Conservation (phyloP, 2,888 invertebrate genomes). For the Netelia inedita region DNA sequence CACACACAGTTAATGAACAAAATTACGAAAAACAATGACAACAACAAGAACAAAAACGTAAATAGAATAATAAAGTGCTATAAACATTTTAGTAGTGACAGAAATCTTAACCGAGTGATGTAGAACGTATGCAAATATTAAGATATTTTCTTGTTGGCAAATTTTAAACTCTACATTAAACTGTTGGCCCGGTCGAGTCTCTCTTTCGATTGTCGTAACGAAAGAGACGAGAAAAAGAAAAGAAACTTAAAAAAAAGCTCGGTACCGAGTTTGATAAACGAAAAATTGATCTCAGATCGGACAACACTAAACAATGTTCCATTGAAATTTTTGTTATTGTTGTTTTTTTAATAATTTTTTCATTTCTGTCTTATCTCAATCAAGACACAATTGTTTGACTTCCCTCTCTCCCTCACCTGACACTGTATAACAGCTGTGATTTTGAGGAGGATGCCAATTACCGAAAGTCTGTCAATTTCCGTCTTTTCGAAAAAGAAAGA, state of each 20-base stretch:
- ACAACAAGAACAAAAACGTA: conserved; percentile 57
- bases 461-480: conserved; percentile 58
- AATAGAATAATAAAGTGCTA: conserved; percentile 78
- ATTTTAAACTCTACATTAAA: conserved; percentile 81
- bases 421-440: conserved; percentile 56
- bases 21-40: conserved; percentile 41
- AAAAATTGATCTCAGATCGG: conserved; percentile 56
- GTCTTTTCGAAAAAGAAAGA: conserved; percentile 31
- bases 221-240: conserved; percentile 3
- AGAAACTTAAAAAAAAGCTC: neutral
- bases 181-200: conserved; percentile 80
- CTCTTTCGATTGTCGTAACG: conserved; percentile 73
- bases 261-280: conserved; percentile 35
- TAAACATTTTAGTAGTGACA: conserved; percentile 81
- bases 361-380: neutral
- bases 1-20: neutral
- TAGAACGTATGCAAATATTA: conserved; percentile 78
- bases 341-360: neutral
- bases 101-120: conserved; percentile 77
- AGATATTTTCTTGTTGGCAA: conserved; percentile 83
- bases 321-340: neutral
- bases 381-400: neutral
- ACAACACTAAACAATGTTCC: conserved; percentile 20
- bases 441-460: conserved; percentile 61
- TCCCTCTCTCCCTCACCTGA: conserved; percentile 1